A percentile compares a stretch with the other conserved stretches of the same genome.
Conservation (phyloP, 2,797 vertebrate genomes). For the Fistularia commersonii region DNA sequence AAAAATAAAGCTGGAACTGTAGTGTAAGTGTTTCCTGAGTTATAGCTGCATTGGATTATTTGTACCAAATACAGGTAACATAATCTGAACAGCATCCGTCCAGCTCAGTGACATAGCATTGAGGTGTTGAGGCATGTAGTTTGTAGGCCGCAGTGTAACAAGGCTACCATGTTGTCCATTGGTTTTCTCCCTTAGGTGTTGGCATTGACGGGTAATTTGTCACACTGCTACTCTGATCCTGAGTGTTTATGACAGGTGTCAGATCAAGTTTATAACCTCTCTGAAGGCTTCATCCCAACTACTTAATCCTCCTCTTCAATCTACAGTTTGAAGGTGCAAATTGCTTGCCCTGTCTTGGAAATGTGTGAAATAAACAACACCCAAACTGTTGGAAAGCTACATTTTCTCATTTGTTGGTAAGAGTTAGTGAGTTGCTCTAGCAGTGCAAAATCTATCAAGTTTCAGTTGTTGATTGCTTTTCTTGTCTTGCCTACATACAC, state of each 20-base stretch:
- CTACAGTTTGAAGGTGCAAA: constrained; percentile 30
- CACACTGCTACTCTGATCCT: constrained; percentile 49
- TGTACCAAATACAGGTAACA: no score
- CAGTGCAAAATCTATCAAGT: no score
- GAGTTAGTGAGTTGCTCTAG: no score
- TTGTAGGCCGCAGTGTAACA: constrained; percentile 23
- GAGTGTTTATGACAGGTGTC: constrained; percentile 71
- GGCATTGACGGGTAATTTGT: constrained; percentile 62
- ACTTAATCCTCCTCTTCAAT: constrained; percentile 57
- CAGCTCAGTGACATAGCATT: not conserved
- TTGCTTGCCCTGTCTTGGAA: constrained; percentile 57
- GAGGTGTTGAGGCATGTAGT: constrained; percentile 37
- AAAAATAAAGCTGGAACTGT: no score
- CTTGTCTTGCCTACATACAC: no score
- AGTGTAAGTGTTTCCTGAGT: no score
- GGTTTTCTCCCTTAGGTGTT: constrained; percentile 45
- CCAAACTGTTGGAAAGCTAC: no score
- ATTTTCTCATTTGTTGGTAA: no score
- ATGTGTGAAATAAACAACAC: constrained; percentile 55
- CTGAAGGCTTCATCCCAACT: constrained; percentile 63
- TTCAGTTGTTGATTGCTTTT: no score
- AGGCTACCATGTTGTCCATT: constrained; percentile 30
- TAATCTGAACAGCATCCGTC: no score
- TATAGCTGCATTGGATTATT: no score
- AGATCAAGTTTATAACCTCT: constrained; percentile 60